Percentiles rank a stretch among this genome's conserved stretches.
Evolutionary conservation across 2,797 vertebrate species (phyloP).

Genomic region (Staurois parvus): DNA sequence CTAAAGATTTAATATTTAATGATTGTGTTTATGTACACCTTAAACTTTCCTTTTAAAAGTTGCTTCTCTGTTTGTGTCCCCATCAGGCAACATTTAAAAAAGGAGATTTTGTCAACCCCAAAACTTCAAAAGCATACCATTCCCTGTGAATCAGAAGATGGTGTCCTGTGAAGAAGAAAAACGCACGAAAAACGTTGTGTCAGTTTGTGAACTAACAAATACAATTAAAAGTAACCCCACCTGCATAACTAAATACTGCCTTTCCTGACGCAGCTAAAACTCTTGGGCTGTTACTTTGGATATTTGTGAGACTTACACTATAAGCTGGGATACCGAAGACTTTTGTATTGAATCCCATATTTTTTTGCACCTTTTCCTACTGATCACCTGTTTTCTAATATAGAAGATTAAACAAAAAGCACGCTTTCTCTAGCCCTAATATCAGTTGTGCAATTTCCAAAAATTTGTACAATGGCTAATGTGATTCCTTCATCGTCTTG

Average conservation of each 20-base stretch:
- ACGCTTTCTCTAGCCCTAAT: not conserved
- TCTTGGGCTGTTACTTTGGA: constrained; percentile 4
- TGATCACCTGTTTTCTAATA: not conserved
- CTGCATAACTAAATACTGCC: constrained; percentile 16
- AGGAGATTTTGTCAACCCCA: constrained; percentile 84
- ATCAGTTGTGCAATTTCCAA: too few relatives aligned
- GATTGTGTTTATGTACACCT: too few relatives aligned
- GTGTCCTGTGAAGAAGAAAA: not conserved
- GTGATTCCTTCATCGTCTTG: not conserved
- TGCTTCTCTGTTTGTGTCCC: not conserved
- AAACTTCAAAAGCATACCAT: constrained; percentile 82
- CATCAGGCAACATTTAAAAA: constrained; percentile 84
- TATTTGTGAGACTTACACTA: not conserved
- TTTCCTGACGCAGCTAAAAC: not conserved
- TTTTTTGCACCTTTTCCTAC: not conserved
- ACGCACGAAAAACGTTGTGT: not conserved
- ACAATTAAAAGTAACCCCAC: not conserved
- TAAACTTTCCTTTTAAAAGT: not conserved
- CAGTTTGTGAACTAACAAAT: not conserved
- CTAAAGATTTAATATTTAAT: too few relatives aligned
- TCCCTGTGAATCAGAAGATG: constrained; percentile 74
- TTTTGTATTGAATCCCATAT: not conserved
- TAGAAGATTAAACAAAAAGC: too few relatives aligned
- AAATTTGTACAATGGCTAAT: too few relatives aligned
- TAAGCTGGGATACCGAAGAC: not conserved